These are phyloP conservation scores for Enteromius anoplus DNA, from an alignment of 2,797 vertebrate species.

Conservation along the genomic window DNA sequence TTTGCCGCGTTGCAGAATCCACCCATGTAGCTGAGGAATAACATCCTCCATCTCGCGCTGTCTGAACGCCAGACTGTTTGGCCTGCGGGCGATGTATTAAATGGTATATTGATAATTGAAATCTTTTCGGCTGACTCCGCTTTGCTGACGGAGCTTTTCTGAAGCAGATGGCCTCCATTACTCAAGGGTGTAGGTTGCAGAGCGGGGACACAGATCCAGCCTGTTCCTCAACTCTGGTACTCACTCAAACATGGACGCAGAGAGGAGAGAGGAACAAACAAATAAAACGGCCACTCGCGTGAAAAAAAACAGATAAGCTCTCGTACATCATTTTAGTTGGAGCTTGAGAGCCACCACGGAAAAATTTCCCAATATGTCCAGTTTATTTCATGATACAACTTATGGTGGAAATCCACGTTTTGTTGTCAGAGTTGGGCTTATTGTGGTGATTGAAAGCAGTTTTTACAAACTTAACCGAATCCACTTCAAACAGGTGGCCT, in stretches of 20 bases:
- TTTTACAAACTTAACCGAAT: neutral
- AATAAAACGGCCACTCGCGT: neutral
- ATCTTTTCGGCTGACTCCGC: constrained; percentile 66
- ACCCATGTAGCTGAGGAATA: constrained; percentile 74
- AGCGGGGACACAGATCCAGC: constrained; percentile 6
- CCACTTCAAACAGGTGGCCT: neutral
- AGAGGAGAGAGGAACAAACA: constrained; percentile 18
- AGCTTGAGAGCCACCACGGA: neutral
- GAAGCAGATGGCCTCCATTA: constrained; percentile 74
- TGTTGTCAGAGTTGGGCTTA: neutral
- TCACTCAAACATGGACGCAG: constrained; percentile 6
- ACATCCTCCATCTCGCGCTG: constrained; percentile 74
- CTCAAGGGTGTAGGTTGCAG: constrained; percentile 67
- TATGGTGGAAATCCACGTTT: neutral
- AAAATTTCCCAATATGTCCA: neutral
- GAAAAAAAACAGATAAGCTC: neutral
- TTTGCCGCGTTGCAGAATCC: constrained; percentile 68
- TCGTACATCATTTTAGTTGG: neutral
- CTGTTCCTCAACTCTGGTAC: constrained; percentile 5
- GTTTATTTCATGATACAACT: neutral
- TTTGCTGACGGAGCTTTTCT: constrained; percentile 76
- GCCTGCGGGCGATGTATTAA: constrained; percentile 75
- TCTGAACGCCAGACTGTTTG: constrained; percentile 69
- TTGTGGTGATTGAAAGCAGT: neutral
- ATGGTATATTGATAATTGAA: constrained; percentile 81